phyloP scores from a whole-genome alignment of 2,113 vertebrate species.

The Pomatorhinus ruficollis region DNA sequence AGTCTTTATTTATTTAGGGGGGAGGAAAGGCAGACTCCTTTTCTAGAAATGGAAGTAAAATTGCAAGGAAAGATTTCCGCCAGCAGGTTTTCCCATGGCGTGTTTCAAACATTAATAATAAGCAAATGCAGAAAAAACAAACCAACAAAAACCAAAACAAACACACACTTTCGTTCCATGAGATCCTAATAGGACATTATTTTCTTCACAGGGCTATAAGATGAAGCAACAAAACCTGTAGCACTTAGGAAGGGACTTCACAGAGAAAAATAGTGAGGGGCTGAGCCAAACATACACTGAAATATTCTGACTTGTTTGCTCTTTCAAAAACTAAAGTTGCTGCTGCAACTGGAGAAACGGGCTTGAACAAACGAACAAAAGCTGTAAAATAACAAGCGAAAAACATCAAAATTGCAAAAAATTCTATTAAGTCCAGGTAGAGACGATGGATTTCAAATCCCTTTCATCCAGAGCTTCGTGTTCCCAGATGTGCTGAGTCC shows the following conservation, averaged over 20 bases:
- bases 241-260: not conserved
- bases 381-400: not conserved
- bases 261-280: not conserved
- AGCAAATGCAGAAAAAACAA: not conserved
- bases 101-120: not conserved
- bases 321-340: not conserved
- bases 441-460: rapidly evolving
- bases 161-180: not conserved
- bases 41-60: not conserved
- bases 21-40: not conserved
- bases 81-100: rapidly evolving
- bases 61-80: not conserved
- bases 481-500: not conserved
- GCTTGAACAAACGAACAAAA: not conserved
- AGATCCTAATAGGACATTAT: not conserved
- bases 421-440: not conserved
- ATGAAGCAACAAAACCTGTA: not conserved
- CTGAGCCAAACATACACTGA: not conserved
- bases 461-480: not conserved
- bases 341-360: not conserved
- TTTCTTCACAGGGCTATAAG: not conserved
- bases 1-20: not conserved
- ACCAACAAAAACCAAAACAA: not conserved
- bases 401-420: not conserved
- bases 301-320: not conserved